Evolutionary conservation across 2,797 vertebrate genomes (phyloP).

Genomic region (Geotrypetes seraphini): DNA sequence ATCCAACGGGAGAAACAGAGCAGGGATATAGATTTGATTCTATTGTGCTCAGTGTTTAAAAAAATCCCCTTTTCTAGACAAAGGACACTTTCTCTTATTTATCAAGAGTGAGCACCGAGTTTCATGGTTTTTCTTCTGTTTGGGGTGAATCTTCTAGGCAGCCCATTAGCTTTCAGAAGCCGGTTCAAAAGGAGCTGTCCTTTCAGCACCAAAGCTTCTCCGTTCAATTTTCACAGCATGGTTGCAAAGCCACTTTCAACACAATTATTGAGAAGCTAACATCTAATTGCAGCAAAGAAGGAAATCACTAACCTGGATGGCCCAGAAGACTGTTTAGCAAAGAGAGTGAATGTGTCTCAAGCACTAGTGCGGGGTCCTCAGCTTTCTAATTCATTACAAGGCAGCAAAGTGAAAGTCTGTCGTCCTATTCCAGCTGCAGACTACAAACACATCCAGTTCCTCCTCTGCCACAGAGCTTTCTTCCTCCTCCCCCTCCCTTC

Average conservation of each 20-base stretch:
- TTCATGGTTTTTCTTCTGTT: too few relatives aligned
- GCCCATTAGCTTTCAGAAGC: too few relatives aligned
- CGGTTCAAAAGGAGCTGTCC: slow-evolving; percentile 3
- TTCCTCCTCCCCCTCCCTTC: background rate
- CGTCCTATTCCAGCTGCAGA: background rate
- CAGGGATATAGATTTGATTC: too few relatives aligned
- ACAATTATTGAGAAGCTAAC: background rate
- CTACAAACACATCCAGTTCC: background rate
- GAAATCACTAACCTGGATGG: slow-evolving; percentile 1
- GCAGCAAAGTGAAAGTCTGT: background rate
- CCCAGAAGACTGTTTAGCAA: background rate
- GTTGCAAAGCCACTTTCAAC: background rate
- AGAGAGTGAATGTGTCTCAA: background rate
- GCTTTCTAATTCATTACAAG: background rate
- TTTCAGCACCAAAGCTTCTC: background rate
- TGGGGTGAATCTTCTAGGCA: too few relatives aligned
- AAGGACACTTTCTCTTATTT: too few relatives aligned
- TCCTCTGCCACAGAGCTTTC: background rate
- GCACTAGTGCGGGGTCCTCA: background rate
- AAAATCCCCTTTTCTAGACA: too few relatives aligned
- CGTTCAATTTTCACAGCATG: background rate
- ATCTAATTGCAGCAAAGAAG: background rate
- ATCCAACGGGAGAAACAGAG: too few relatives aligned
- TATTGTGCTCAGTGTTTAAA: too few relatives aligned
- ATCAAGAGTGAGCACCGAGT: too few relatives aligned